Conservation (phyloP, 2,888 invertebrate genomes). For the Plebejus anna region DNA sequence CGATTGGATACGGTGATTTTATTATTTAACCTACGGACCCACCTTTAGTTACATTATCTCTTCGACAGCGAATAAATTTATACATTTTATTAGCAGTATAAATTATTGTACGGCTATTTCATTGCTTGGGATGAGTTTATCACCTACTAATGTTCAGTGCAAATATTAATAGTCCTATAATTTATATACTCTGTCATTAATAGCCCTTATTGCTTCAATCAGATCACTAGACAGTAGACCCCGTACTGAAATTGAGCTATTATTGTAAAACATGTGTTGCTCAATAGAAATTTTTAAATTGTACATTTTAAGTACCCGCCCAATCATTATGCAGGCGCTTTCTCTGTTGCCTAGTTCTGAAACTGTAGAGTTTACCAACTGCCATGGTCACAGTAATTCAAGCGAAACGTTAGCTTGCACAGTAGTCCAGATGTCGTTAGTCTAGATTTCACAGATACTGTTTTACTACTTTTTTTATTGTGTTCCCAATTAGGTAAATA, state of each 20-base stretch:
- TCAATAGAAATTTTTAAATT: slow-evolving; percentile 13
- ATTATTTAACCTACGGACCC: neutral
- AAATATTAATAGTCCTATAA: neutral
- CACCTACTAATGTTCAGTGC: neutral
- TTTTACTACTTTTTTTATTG: neutral
- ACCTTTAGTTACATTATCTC: neutral
- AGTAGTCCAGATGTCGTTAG: neutral
- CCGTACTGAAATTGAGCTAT: neutral
- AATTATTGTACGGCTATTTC: neutral
- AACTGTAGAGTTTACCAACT: slow-evolving; percentile 12
- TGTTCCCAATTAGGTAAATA: neutral
- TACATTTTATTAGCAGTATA: slow-evolving; percentile 10
- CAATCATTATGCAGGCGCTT: slow-evolving; percentile 15
- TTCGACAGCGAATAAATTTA: neutral
- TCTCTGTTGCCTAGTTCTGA: slow-evolving; percentile 18
- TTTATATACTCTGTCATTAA: neutral
- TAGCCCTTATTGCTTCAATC: neutral
- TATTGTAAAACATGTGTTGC: slow-evolving; percentile 10
- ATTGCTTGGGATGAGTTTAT: neutral
- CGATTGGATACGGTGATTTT: slow-evolving; percentile 4
- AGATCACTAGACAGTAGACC: neutral
- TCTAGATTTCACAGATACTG: neutral
- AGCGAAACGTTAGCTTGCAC: neutral
- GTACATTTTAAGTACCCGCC: slow-evolving; percentile 6
- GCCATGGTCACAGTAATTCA: neutral